Evolutionary conservation across 2,113 vertebrate species (phyloP), one percentile per base, ranked within the genome.

Genomic region (Amphilophus citrinellus): DNA sequence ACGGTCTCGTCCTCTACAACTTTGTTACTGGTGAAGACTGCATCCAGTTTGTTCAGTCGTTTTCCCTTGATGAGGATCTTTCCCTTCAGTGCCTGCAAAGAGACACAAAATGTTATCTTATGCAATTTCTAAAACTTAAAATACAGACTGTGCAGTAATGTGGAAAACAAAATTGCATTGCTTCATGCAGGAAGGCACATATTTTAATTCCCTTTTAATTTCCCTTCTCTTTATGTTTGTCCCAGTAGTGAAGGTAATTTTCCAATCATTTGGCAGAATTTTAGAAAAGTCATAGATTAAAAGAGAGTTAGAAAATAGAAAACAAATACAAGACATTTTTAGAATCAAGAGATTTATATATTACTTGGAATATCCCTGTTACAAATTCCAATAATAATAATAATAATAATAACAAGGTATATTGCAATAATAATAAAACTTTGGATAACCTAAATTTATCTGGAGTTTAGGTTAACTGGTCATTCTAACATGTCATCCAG

Each of bases 31-130:
- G 87, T 95, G 75, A 92, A 93, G 37, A 66, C 84, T 6, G 96
- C 95, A 22, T 97, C 94, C 59, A 97, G 94, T 32, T 97, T 97
- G 87, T 98, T 97, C 10, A 97, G 88, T 27, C 98, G 96, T 83
- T 99, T 99, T 7, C 98, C 98, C 87, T 99, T 99, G 88, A 99
- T 89, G 44, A 99, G 92, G 88, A 99, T 96, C 89, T 96, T 97
- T 3, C 97, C 96, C 90, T 97, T 99, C 83, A 99, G 88, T 92
- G 98, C 97, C 98, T 99, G 82, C 37, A 77, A 30, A 82, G 22
- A 73, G 8, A 88, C 57, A 77, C n/a, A 80, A 76, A 59, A 61
- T 30, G 50, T 27, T 6, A 44, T 47, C 7, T 39, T 39, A 10
- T 30, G 15, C 24, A 42, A 44, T 53, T 42, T 30, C 0, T n/a